Conservation (phyloP, 2,797 vertebrate genomes). For the Myioborus melanocephalus region DNA sequence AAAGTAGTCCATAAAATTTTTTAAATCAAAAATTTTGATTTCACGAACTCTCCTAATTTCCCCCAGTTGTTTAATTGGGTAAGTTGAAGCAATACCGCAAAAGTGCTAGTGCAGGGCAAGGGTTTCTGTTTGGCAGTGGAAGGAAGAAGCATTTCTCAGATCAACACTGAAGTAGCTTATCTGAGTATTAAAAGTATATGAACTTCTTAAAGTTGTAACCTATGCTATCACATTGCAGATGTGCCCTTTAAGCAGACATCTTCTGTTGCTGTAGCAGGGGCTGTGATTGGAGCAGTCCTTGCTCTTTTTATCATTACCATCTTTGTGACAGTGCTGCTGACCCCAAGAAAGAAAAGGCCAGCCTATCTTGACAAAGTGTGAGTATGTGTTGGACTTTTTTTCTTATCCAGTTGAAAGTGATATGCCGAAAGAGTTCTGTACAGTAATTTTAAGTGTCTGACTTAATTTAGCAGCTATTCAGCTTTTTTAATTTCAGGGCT, state of each 20-base stretch:
- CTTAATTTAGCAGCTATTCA: not conserved
- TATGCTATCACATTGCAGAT: constrained; percentile 81
- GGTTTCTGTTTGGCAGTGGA: not conserved
- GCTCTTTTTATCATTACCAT: constrained; percentile 91
- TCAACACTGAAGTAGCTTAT: not conserved
- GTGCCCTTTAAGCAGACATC: constrained; percentile 87
- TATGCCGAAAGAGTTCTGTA: not conserved
- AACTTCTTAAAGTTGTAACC: constrained; percentile 46
- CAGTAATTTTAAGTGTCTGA: not conserved
- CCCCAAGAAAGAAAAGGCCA: constrained; percentile 83
- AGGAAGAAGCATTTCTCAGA: not conserved
- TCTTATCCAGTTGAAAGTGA: not conserved
- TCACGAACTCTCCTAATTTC: not conserved
- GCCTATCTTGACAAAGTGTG: constrained; percentile 92
- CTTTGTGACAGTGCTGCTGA: constrained; percentile 89
- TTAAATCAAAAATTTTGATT: not conserved
- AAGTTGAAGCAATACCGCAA: not conserved
- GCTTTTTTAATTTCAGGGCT: not conserved
- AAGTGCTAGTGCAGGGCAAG: not conserved
- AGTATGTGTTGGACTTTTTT: constrained; percentile 66
- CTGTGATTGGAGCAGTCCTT: constrained; percentile 91
- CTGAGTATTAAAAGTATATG: not conserved
- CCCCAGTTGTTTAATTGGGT: not conserved
- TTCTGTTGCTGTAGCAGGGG: constrained; percentile 88
- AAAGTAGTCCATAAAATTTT: not conserved